A percentile compares a stretch with the other conserved stretches of the same genome.
Evolutionary conservation across 2,113 vertebrate genomes (phyloP).

Genomic region (Chaetura pelagica): DNA sequence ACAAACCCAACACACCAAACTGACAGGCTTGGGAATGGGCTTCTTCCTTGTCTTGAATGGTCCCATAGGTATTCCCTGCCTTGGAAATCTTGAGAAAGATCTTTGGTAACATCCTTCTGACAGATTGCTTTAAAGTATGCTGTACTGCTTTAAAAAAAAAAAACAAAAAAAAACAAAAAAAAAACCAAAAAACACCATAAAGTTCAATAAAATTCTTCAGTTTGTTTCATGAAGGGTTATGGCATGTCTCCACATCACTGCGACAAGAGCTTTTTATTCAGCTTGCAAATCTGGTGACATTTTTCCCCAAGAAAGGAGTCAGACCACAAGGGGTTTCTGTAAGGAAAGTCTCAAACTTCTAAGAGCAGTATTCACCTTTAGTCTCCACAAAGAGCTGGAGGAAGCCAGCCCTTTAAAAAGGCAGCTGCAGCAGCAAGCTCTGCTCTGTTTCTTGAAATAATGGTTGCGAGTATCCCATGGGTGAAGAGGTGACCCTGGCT

Average conservation of each 20-base stretch:
- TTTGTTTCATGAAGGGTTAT: neutral
- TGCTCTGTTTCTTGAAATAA: neutral
- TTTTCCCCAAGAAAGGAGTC: neutral
- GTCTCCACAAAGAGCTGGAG: neutral
- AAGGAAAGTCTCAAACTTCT: neutral
- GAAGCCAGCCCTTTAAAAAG: neutral
- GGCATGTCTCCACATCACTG: neutral
- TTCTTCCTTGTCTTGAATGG: neutral
- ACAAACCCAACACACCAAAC: neutral
- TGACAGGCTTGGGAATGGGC: neutral
- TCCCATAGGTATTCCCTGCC: neutral
- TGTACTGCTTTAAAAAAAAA: neutral
- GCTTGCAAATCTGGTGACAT: neutral
- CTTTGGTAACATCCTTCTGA: neutral
- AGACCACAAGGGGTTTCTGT: neutral
- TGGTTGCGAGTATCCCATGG: neutral
- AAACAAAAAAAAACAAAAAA: neutral
- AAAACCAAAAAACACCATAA: neutral
- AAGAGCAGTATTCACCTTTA: neutral
- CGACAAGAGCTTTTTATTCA: neutral
- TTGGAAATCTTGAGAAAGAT: neutral
- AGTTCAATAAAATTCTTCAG: neutral
- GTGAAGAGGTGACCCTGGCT: neutral
- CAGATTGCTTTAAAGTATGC: neutral
- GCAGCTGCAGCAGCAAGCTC: neutral